Conservation (phyloP, 2,113 vertebrate genomes). For the Tetrax tetrax region DNA sequence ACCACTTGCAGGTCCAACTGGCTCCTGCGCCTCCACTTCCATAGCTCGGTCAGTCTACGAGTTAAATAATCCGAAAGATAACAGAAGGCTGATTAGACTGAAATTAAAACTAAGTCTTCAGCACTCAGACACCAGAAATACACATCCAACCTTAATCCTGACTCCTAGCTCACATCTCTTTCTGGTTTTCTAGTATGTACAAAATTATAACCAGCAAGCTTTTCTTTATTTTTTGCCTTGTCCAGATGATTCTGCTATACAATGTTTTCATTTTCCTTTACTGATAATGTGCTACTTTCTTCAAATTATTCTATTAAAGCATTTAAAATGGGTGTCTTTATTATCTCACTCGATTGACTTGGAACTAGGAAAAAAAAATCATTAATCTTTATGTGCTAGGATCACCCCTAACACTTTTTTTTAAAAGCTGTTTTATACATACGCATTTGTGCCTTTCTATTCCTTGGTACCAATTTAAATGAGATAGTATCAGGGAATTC, state of each 20-base stretch:
- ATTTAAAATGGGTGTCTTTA: neutral
- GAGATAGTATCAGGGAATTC: neutral
- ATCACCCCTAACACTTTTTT: neutral
- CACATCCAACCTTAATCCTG: neutral
- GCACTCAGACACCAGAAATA: neutral
- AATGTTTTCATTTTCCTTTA: neutral
- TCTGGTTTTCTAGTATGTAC: neutral
- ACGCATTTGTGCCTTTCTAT: neutral
- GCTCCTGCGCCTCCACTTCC: neutral
- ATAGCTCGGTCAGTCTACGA: fast-evolving
- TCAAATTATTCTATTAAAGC: neutral
- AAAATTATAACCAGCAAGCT: neutral
- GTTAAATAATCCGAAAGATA: neutral
- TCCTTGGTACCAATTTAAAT: neutral
- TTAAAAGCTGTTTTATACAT: neutral
- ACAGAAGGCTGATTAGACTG: conserved; percentile 17
- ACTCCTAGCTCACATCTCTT: neutral
- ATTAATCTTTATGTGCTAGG: neutral
- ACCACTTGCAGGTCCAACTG: neutral
- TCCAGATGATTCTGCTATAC: neutral
- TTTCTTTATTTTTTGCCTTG: neutral
- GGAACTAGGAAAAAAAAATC: neutral
- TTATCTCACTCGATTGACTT: neutral
- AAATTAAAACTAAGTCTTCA: conserved; percentile 10
- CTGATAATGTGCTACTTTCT: fast-evolving